These are phyloP conservation scores for Alviniconcha marisindica DNA, from an alignment of 1,140 invertebrate species.

Conservation along the genomic window DNA sequence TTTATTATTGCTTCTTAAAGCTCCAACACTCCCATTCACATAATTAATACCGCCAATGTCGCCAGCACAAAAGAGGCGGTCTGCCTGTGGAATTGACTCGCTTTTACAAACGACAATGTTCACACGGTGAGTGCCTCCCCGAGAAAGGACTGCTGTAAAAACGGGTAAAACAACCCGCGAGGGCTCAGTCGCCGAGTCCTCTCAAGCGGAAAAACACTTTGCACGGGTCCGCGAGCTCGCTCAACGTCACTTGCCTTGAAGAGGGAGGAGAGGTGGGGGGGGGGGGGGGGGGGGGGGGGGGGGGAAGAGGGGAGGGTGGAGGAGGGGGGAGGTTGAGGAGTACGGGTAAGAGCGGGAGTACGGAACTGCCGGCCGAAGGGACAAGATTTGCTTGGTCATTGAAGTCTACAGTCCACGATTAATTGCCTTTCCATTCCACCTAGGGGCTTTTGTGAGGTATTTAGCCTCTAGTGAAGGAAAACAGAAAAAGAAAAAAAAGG, in stretches of 20 bases:
- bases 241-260: too few species aligned
- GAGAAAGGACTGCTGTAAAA: background rate
- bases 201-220: constrained; percentile 30
- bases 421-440: constrained; percentile 11
- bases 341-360: background rate
- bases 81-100: constrained; percentile 29
- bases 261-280: background rate
- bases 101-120: constrained; percentile 4
- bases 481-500: too few species aligned
- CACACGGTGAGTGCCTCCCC: background rate
- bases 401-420: background rate
- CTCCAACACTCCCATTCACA: constrained; percentile 35
- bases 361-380: background rate
- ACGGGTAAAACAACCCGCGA: background rate
- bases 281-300: background rate
- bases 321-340: background rate
- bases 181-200: background rate
- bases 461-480: background rate
- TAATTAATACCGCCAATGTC: constrained; percentile 34
- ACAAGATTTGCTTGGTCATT: background rate
- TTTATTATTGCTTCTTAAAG: constrained; percentile 37
- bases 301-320: background rate
- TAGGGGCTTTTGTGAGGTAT: background rate
- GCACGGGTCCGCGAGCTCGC: background rate
- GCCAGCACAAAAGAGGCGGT: background rate